phyloP scores from a whole-genome alignment of 1,140 invertebrate species.

The Rhyacophila brunnea region DNA sequence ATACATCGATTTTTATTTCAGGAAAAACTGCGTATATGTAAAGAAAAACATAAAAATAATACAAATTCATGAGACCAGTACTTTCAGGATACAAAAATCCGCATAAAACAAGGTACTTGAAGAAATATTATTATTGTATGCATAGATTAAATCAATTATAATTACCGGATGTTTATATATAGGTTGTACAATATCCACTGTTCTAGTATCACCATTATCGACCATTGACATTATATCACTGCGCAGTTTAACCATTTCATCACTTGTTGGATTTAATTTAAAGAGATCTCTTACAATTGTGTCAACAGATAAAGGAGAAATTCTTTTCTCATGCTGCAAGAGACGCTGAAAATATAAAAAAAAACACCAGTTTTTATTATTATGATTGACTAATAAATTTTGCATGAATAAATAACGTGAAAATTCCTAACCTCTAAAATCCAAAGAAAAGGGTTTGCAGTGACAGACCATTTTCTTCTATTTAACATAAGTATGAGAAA shows the following conservation, averaged over 20 bases:
- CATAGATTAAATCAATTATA: slow-evolving; percentile 4
- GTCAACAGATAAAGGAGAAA: neutral
- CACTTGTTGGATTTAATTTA: too few relatives aligned
- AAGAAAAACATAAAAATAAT: slow-evolving; percentile 14
- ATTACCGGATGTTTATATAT: slow-evolving; percentile 3
- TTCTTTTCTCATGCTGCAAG: neutral
- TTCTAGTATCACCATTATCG: too few relatives aligned
- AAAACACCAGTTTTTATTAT: slow-evolving; percentile 4
- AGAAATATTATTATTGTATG: too few relatives aligned
- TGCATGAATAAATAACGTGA: neutral
- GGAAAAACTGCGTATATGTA: neutral
- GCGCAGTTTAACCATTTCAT: too few relatives aligned
- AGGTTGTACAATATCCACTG: too few relatives aligned
- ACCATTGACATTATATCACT: too few relatives aligned
- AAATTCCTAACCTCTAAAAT: slow-evolving; percentile 34
- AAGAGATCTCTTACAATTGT: too few relatives aligned
- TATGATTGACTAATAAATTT: neutral
- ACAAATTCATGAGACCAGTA: too few relatives aligned
- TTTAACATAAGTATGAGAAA: slow-evolving; percentile 30
- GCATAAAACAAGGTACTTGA: too few relatives aligned
- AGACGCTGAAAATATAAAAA: slow-evolving; percentile 5
- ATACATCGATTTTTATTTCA: too few relatives aligned
- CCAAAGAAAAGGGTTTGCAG: slow-evolving; percentile 24
- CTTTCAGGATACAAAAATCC: too few relatives aligned
- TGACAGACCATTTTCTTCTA: slow-evolving; percentile 31